A percentile compares a stretch with the other conserved stretches of the same genome.
Evolutionary conservation across 2,888 invertebrate species (phyloP).

Genomic region (Xestia ashworthii): DNA sequence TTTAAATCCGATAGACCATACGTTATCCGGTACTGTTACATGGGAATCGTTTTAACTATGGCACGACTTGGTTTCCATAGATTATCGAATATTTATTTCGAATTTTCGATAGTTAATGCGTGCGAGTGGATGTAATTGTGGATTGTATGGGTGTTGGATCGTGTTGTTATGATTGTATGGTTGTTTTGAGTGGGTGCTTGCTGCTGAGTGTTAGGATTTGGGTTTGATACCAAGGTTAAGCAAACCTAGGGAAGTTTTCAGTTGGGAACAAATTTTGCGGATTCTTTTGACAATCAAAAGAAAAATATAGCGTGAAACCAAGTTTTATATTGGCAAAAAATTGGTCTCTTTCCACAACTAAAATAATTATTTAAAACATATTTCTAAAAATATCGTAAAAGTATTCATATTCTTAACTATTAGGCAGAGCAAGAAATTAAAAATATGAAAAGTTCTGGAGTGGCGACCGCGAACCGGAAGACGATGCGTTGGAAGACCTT

Average conservation of each 20-base stretch:
- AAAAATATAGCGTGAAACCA: neutral
- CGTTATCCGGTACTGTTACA: conserved; percentile 84
- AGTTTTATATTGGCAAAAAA: too few species aligned
- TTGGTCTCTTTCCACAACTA: neutral
- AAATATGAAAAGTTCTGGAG: too few species aligned
- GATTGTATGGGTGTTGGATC: neutral
- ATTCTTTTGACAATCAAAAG: neutral
- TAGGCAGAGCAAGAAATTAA: too few species aligned
- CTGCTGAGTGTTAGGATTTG: neutral
- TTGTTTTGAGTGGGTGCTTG: neutral
- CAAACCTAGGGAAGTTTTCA: neutral
- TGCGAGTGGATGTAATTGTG: conserved; percentile 13
- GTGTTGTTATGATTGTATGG: conserved; percentile 16
- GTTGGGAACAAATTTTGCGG: neutral
- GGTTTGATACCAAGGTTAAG: neutral
- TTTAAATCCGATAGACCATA: conserved; percentile 87
- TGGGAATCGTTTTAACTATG: conserved; percentile 86
- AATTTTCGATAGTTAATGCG: conserved; percentile 49
- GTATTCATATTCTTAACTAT: too few species aligned
- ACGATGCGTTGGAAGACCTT: too few species aligned
- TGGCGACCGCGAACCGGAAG: too few species aligned
- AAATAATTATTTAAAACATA: too few species aligned
- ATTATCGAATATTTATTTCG: conserved; percentile 69
- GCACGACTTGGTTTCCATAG: conserved; percentile 66
- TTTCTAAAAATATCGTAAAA: too few species aligned